These are phyloP conservation scores for Cossypha dichroa DNA, from an alignment of 2,797 vertebrate genomes.

Conservation along the genomic window DNA sequence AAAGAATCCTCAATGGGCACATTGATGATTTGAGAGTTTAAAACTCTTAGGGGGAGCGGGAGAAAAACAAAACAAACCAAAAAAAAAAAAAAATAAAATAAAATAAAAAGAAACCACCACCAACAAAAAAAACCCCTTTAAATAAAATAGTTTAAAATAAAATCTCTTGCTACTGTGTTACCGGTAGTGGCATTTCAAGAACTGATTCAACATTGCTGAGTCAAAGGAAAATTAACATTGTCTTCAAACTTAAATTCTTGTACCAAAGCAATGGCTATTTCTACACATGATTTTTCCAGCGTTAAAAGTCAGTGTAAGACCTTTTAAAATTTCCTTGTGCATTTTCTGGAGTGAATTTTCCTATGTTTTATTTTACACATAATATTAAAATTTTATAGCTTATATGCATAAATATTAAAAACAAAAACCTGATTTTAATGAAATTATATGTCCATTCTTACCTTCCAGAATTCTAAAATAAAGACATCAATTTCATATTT, in stretches of 20 bases:
- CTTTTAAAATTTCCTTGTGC: background rate
- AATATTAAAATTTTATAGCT: background rate
- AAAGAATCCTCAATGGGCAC: background rate
- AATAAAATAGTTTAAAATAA: background rate
- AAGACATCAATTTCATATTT: background rate
- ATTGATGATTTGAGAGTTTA: background rate
- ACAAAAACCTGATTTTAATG: background rate
- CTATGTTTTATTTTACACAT: background rate
- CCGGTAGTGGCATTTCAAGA: background rate
- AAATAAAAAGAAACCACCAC: too few relatives aligned
- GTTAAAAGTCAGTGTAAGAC: background rate
- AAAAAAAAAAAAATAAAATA: too few relatives aligned
- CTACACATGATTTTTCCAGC: background rate
- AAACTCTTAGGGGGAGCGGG: background rate
- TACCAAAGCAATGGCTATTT: background rate
- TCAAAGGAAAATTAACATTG: background rate
- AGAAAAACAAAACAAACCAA: background rate
- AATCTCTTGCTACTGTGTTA: background rate
- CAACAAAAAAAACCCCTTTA: background rate
- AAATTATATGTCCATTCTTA: background rate
- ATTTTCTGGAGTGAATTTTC: background rate
- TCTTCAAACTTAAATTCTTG: background rate
- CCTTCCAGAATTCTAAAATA: background rate
- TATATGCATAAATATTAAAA: background rate
- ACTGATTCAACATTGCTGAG: background rate